Evolutionary conservation across 2,888 invertebrate species (phyloP).

Genomic region (Ernsta delagoae): DNA sequence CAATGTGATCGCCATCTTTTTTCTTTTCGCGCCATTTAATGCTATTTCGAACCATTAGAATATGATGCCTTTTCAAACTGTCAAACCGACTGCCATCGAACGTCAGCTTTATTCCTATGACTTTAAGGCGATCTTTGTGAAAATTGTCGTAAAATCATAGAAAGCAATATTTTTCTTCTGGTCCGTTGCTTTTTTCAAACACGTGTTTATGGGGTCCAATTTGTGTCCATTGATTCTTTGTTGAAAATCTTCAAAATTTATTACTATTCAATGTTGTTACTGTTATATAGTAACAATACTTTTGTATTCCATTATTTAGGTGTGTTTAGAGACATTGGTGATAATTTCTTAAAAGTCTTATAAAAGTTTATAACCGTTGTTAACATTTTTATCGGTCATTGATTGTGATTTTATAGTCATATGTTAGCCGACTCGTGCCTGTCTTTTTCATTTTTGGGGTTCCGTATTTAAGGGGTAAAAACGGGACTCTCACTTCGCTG

Average conservation of each 20-base stretch:
- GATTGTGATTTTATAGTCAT: too few species aligned
- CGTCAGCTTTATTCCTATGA: constrained; percentile 48
- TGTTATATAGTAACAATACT: constrained; percentile 37
- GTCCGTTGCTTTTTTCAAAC: constrained; percentile 54
- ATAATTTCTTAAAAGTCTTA: constrained; percentile 11
- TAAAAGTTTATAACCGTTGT: constrained; percentile 10
- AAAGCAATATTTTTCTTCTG: constrained; percentile 31
- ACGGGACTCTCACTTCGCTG: too few species aligned
- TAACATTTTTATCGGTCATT: constrained; percentile 3
- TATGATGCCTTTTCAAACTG: constrained; percentile 48
- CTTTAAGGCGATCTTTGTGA: constrained; percentile 16
- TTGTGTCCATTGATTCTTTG: constrained; percentile 75
- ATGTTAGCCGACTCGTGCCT: too few species aligned
- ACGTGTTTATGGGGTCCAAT: constrained; percentile 77
- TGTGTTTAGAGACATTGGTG: constrained; percentile 10
- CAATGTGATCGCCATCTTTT: constrained; percentile 75
- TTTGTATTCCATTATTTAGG: constrained; percentile 7
- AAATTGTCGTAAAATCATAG: constrained; percentile 28
- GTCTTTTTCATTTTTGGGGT: too few species aligned
- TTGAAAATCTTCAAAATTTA: constrained; percentile 58
- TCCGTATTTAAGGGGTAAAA: too few species aligned
- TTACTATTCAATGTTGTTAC: constrained; percentile 54
- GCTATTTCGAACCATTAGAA: constrained; percentile 69
- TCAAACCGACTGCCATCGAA: constrained; percentile 44
- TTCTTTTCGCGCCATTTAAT: constrained; percentile 82